Evolutionary conservation across 2,113 vertebrate genomes (phyloP), one percentile per base, ranked within the genome.

Genomic region (Eretmochelys imbricata): DNA sequence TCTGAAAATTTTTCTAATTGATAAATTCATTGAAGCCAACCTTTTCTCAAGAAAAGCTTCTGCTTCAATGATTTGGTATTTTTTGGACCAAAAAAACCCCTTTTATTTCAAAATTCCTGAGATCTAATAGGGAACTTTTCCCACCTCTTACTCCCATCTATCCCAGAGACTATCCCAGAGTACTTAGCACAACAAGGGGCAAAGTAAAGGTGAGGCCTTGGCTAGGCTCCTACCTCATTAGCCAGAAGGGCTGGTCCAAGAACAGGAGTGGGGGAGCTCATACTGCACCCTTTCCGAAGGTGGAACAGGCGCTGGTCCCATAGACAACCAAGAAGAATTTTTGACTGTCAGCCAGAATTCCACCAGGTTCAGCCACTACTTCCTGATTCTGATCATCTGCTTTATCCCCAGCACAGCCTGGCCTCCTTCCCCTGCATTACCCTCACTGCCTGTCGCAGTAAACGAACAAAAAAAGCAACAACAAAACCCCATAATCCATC

Each of bases 311-410:
- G 13, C 11, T 82, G 22, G 51, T 89, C 51, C 93, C 49, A 38
- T 69, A 82, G 11, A 46, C 84, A 93, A 72, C 46, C 50, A 16
- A 85, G 29, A 38, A 13, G 20, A 53, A 50, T 91, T 96, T 95
- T 87, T 87, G 78, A 48, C 88, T 80, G 0, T 62, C 29, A 62
- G 59, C 22, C 53, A 90, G 59, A 86, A 79, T 7, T 89, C 82
- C 84, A 92, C 79, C 81, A 93, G 53, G 20, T 91, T 46, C 65
- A 85, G 53, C 48, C 88, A 88, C 72, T 94, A 85, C 75, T 93
- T 75, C 72, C 17, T 80, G 81, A 91, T 19, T 50, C 78, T 35
- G 4, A 79, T 42, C 59, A 87, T 92, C 50, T 85, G 13, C 94
- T 38, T 82, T 76, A 95, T 49, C 7, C 85, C n/a, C 31, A 76